A percentile compares a stretch with the other conserved stretches of the same genome.
These are phyloP conservation scores for Brachyistius frenatus DNA, from an alignment of 2,113 vertebrate species.

Conservation along the genomic window DNA sequence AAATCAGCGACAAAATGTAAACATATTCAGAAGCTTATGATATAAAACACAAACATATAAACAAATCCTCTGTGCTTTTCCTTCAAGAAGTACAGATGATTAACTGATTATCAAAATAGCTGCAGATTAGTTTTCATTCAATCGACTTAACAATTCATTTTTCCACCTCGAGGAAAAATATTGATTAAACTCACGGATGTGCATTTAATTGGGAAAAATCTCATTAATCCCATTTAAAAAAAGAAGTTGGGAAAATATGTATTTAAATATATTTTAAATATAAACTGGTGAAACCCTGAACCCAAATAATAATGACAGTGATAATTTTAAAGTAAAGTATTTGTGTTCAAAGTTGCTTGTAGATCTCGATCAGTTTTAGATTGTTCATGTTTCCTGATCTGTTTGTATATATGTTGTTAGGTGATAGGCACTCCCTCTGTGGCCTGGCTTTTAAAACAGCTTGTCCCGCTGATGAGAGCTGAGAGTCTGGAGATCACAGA, in stretches of 20 bases:
- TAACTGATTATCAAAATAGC: too few species aligned
- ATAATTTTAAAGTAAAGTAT: too few species aligned
- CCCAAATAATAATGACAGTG: background rate
- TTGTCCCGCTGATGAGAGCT: slow-evolving; percentile 97
- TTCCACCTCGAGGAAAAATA: background rate
- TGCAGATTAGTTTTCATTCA: too few species aligned
- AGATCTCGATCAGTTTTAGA: background rate
- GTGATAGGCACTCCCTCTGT: slow-evolving; percentile 97
- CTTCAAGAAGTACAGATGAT: too few species aligned
- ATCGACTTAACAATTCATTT: background rate
- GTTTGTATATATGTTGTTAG: slow-evolving; percentile 55
- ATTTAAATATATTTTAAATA: slow-evolving; percentile 10
- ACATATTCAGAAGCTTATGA: too few species aligned
- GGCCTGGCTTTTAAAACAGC: slow-evolving; percentile 94
- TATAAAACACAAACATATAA: too few species aligned
- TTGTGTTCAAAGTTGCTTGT: too few species aligned
- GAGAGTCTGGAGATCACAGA: slow-evolving; percentile 99
- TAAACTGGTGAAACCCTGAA: background rate
- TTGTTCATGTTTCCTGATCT: background rate
- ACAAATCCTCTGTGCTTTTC: too few species aligned
- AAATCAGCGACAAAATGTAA: too few species aligned
- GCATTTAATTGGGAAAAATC: too few species aligned
- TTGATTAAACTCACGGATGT: background rate
- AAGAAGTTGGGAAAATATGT: background rate
- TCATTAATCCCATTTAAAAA: too few species aligned